These are phyloP conservation scores for Halictus quadricinctus DNA, from an alignment of 2,888 invertebrate genomes.

Conservation along the genomic window DNA sequence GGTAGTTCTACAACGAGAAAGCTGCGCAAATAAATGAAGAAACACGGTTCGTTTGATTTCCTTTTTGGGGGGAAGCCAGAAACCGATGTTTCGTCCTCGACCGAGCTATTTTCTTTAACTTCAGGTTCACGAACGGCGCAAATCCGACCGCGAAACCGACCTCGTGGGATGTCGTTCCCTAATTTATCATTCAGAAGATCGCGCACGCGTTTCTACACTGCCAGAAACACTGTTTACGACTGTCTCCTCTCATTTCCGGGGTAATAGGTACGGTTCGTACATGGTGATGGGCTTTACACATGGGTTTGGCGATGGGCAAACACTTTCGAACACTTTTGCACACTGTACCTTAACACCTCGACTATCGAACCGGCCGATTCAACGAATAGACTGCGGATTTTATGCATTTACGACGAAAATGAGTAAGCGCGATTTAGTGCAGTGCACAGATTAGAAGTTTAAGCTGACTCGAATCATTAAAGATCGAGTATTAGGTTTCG, in stretches of 20 bases:
- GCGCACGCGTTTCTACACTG: conserved; percentile 2
- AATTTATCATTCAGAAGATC: conserved; percentile 9
- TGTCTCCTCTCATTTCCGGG: background rate
- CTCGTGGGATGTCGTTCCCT: background rate
- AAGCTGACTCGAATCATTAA: no score
- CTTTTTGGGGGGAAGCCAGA: conserved; percentile 75
- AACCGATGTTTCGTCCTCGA: conserved; percentile 70
- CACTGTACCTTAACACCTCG: no score
- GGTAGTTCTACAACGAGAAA: background rate
- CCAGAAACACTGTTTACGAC: background rate
- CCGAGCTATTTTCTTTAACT: conserved; percentile 59
- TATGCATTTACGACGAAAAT: background rate
- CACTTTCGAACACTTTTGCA: no score
- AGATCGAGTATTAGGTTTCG: background rate
- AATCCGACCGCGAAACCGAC: conserved; percentile 43
- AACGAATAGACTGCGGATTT: background rate
- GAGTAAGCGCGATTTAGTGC: no score
- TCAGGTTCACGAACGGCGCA: conserved; percentile 62
- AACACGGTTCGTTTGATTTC: conserved; percentile 59
- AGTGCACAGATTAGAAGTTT: no score
- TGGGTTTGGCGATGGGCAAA: no score
- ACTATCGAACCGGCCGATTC: background rate
- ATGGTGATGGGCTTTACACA: background rate
- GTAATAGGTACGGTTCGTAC: background rate
- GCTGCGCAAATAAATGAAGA: background rate